Evolutionary conservation across 2,113 vertebrate species (phyloP), one percentile per base, ranked within the genome.

Genomic region (Pygathrix nemaeus): DNA sequence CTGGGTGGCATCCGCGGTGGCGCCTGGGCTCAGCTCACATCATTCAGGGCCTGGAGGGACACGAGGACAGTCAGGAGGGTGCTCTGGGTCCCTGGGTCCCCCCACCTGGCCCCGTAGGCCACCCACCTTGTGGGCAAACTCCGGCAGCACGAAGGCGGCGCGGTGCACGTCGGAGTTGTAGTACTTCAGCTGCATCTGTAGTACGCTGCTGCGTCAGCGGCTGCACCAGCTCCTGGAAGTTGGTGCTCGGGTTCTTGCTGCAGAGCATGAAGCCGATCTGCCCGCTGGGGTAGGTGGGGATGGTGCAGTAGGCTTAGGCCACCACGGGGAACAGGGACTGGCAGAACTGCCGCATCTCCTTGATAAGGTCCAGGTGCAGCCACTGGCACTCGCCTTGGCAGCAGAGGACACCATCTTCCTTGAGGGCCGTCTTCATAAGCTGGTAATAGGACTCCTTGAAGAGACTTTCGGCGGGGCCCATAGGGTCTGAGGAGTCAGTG

Each of bases 211-310:
- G 99, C 0, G 99, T 98, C 75, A 99, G 98, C 38, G 98, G 98
- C 98, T 99, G 99, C 97, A 99, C 98, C 0, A 99, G 99, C 90
- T 99, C 99, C 97, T 98, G 98, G 98, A 99, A 99, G 98, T 99
- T 99, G 10, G 99, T 99, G 97, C 98, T 40, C 0, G 99, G 98
- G 95, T 99, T 99, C 98, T 99, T 99, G 99, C 99, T 99, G 98
- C 99, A 99, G 59, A 99, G 99, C 99, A 99, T 99, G 98, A 99
- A 99, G 98, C 99, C 99, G 17, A 99, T 99, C 99, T 99, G 99
- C 82, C 99, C 99, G 0, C 99, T 99, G 94, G 99, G 99, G 88
- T 99, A 99, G 0, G 99, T 99, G 72, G 99, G 99, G 98, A 99
- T 99, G 98, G 99, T 99, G 98, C 99, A 99, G 98, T 99, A 99